phyloP scores from a whole-genome alignment of 2,113 vertebrate species.

The Lathamus discolor region DNA sequence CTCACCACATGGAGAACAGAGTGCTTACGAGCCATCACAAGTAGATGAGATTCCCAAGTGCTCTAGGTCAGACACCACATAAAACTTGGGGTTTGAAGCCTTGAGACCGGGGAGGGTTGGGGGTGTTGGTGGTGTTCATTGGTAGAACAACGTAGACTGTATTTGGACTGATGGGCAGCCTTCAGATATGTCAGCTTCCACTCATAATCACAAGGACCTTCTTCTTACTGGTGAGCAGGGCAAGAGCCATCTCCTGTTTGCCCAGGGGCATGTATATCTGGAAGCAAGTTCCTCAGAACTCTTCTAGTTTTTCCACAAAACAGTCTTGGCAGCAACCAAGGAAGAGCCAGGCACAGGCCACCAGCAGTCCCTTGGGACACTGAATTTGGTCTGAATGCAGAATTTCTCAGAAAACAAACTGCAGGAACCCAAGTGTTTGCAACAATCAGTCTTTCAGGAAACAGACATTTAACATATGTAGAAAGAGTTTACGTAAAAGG shows the following conservation, averaged over 20 bases:
- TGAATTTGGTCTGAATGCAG: background rate
- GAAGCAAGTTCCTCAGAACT: background rate
- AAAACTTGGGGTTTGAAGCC: background rate
- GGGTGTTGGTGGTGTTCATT: background rate
- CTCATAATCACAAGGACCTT: background rate
- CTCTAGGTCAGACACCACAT: background rate
- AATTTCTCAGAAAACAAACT: background rate
- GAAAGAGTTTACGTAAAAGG: constrained; percentile 19
- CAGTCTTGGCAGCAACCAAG: background rate
- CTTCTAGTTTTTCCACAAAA: background rate
- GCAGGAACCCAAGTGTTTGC: background rate
- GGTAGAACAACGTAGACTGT: background rate
- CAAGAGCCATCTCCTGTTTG: background rate
- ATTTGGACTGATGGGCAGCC: background rate
- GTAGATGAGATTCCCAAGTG: background rate
- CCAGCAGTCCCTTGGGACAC: background rate
- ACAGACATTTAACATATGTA: background rate
- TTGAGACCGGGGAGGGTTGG: background rate
- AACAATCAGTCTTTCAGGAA: background rate
- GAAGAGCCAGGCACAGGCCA: background rate
- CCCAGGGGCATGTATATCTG: background rate
- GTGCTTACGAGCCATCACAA: rapidly evolving
- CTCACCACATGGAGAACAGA: background rate
- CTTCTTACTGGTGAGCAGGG: background rate
- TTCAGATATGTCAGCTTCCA: background rate